Percentiles rank a stretch among this genome's conserved stretches.
Conservation (phyloP, 2,113 vertebrate genomes). For the Rhinopithecus roxellana region DNA sequence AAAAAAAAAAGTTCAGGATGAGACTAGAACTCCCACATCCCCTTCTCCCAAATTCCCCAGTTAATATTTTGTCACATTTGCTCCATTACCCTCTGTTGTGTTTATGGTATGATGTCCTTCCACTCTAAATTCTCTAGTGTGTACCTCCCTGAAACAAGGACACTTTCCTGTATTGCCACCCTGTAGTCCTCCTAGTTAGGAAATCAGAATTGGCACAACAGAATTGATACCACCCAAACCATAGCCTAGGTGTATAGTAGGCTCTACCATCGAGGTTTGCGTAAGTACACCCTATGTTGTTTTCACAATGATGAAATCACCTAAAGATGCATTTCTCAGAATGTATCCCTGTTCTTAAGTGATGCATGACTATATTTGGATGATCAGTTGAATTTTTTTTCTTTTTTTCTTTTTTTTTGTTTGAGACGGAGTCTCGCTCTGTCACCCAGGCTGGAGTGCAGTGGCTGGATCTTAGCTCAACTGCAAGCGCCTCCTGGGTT, state of each 20-base stretch:
- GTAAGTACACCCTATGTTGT: too few relatives aligned
- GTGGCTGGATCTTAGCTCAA: too few relatives aligned
- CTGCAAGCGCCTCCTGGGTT: too few relatives aligned
- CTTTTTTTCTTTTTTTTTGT: background rate
- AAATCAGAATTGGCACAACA: background rate
- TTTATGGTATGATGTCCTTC: background rate
- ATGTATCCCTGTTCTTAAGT: too few relatives aligned
- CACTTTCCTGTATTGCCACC: background rate
- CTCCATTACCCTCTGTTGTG: background rate
- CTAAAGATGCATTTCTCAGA: too few relatives aligned
- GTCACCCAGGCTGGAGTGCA: too few relatives aligned
- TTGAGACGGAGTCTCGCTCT: too few relatives aligned
- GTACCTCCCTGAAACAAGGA: background rate
- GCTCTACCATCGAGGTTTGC: too few relatives aligned
- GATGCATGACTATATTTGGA: background rate
- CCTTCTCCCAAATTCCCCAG: background rate
- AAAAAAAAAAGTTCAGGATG: background rate
- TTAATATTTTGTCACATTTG: background rate
- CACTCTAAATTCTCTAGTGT: background rate
- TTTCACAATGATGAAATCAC: too few relatives aligned
- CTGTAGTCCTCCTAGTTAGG: background rate
- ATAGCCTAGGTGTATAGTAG: too few relatives aligned
- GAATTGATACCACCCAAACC: background rate
- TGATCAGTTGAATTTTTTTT: background rate
- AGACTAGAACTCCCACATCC: background rate